A percentile compares a stretch with the other conserved stretches of the same genome.
Conservation (phyloP, 2,113 vertebrate species). For the Eurystomus gularis region DNA sequence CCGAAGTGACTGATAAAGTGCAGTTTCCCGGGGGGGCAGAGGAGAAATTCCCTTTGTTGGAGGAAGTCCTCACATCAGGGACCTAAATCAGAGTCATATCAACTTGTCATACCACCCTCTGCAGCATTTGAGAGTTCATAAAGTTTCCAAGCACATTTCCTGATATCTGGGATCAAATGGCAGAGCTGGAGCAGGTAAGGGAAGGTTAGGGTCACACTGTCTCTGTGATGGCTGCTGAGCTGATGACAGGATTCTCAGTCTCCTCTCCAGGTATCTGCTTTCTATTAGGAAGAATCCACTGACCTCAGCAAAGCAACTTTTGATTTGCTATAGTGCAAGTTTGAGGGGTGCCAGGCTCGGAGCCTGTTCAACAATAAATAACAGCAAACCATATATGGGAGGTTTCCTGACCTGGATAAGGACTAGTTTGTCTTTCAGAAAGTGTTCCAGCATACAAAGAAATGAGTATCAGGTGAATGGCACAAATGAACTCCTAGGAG, state of each 20-base stretch:
- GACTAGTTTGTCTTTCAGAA: background rate
- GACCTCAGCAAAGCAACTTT: background rate
- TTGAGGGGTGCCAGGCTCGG: background rate
- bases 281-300: background rate
- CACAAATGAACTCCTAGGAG: background rate
- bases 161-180: background rate
- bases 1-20: background rate
- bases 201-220: background rate
- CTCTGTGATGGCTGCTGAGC: background rate
- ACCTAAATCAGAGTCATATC: background rate
- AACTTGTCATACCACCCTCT: background rate
- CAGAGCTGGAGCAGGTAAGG: background rate
- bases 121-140: background rate
- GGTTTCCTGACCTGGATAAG: background rate
- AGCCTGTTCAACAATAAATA: background rate
- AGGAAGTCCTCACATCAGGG: background rate
- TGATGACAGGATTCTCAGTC: background rate
- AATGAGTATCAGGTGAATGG: background rate
- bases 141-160: background rate
- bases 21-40: background rate
- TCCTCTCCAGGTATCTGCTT: background rate
- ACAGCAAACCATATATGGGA: background rate
- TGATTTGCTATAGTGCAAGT: background rate
- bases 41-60: background rate
- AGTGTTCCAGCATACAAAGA: background rate